Conservation (phyloP, 2,797 vertebrate species). For the Pipistrellus pygmaeus region DNA sequence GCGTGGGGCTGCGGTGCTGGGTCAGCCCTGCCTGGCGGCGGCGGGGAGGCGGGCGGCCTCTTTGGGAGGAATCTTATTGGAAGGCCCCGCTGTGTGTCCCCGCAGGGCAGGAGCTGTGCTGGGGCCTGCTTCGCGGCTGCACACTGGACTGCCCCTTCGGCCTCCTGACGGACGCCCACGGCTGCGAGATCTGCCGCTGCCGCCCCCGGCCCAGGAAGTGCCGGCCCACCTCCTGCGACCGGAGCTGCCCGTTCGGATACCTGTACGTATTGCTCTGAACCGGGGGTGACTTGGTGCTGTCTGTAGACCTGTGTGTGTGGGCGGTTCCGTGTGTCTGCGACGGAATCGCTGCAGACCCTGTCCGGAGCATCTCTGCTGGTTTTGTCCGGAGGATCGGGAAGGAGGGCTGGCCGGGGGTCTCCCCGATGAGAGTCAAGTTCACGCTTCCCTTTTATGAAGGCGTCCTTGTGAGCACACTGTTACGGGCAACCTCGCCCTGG, state of each 20-base stretch:
- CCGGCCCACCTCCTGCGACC: conserved; percentile 91
- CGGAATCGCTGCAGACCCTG: accelerated
- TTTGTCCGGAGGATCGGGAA: neutral
- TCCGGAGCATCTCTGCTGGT: neutral
- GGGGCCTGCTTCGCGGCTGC: conserved; percentile 89
- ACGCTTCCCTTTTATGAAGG: neutral
- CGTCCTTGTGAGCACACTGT: too few relatives aligned
- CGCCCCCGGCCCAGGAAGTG: conserved; percentile 92
- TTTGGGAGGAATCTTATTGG: neutral
- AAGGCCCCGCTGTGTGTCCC: neutral
- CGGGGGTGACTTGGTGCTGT: neutral
- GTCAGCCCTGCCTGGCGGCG: accelerated
- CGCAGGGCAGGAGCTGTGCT: conserved; percentile 92
- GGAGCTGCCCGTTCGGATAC: conserved; percentile 93
- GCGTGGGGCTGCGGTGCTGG: neutral
- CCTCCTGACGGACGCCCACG: conserved; percentile 90
- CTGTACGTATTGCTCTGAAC: conserved; percentile 88
- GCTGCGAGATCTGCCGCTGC: conserved; percentile 93
- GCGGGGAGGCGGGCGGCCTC: neutral
- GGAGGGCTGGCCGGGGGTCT: neutral
- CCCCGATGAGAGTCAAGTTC: neutral
- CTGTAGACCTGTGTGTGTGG: neutral
- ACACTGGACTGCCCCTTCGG: conserved; percentile 92
- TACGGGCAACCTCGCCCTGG: neutral
- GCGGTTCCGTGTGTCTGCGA: neutral